Base-by-base conservation (phyloP, 2,888 invertebrate species). In the Hoplodrina blanda region DNA sequence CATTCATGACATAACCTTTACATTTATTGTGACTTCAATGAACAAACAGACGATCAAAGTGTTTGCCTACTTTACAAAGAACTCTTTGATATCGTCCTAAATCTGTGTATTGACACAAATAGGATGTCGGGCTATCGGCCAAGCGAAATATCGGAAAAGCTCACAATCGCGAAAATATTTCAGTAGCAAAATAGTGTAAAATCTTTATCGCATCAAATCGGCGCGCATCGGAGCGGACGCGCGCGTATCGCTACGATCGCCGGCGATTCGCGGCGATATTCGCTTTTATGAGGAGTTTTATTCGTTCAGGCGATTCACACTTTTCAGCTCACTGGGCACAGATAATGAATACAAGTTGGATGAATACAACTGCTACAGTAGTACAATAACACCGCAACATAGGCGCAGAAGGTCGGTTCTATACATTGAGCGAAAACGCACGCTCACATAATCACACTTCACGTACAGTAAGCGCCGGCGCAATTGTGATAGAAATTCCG, bases 191-290 rank as follows among this genome's bases (percentile, higher is more conserved):
- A 83, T 84, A 83, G 83, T 88, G 86, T 86, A 84, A 87, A 87
- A 82, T 85, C 83, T 71, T 88, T 84, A 87, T 86, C 82, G 83
- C 80, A 85, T 83, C 75, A 82, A 73, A 83, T 83, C 81, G 75
- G 74, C 60, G 80, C 81, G 84, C 83, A 77, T 46, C 80, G 80
- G 81, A 73, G 83, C 75, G 85, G 62, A 77, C 55, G 49, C 65
- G 60, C 63, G 63, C 65, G 68, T 77, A 72, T 72, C 74, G 56
- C 33, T 59, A 49, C 73, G 67, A 86, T 81, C 78, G 80, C 62
- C 69, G 71, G 63, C 80, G 80, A 82, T 81, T 81, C 81, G 57
- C 70, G 57, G 62, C 84, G 84, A 84, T 86, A 82, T 78, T 78
- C 82, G 78, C 78, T 85, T 85, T 82, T 72, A 76, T 73, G 72